phyloP scores from a whole-genome alignment of 2,113 vertebrate species.

The Ageneiosus marmoratus region DNA sequence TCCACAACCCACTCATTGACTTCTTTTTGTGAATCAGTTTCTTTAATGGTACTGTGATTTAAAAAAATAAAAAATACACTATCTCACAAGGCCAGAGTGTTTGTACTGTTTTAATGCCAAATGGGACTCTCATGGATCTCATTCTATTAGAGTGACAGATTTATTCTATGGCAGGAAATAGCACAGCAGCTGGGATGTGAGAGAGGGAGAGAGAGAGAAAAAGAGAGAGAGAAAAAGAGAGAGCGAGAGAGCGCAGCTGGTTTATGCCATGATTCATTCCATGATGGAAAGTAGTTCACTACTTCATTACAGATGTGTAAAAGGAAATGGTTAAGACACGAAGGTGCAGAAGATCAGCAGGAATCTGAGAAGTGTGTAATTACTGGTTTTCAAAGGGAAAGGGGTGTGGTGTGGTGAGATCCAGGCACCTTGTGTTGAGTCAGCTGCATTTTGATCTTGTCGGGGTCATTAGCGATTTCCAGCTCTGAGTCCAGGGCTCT shows the following conservation, averaged over 20 bases:
- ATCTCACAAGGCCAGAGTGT: neutral
- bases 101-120: neutral
- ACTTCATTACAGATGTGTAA: neutral
- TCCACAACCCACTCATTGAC: neutral
- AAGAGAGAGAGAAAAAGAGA: neutral
- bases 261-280: constrained; percentile 27
- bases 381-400: neutral
- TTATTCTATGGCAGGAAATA: constrained; percentile 25
- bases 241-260: constrained; percentile 35
- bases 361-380: constrained; percentile 10
- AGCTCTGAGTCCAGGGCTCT: constrained; percentile 88
- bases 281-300: neutral
- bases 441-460: constrained; percentile 94
- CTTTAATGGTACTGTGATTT: neutral
- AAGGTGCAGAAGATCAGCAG: constrained; percentile 2
- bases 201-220: too few species aligned
- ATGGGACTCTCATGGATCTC: neutral
- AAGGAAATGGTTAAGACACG: constrained; percentile 6
- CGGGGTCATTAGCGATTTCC: constrained; percentile 97
- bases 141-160: constrained; percentile 10
- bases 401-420: neutral
- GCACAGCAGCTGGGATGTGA: neutral
- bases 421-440: constrained; percentile 87
- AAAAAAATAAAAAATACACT: neutral
- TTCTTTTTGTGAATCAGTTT: neutral